Conservation (phyloP, 2,797 vertebrate species). For the Paedocypris micromegethes region DNA sequence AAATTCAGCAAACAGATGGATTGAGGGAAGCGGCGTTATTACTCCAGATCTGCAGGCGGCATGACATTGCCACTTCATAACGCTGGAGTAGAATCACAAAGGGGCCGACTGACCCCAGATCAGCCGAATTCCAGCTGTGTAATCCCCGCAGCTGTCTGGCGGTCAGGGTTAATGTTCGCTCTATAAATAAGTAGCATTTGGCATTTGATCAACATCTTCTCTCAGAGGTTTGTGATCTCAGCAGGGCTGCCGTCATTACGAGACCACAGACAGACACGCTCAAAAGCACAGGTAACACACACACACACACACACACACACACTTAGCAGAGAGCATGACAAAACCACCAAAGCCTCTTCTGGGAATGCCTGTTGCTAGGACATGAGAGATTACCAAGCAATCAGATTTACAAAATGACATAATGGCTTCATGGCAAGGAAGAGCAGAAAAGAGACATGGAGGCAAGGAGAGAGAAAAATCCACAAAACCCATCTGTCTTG, state of each 20-base stretch:
- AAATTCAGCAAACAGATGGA: slow-evolving; percentile 11
- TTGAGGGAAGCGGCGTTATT: background rate
- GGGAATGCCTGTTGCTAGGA: slow-evolving; percentile 53
- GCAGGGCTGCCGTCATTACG: slow-evolving; percentile 22
- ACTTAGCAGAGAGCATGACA: slow-evolving; percentile 52
- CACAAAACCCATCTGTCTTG: slow-evolving; percentile 12
- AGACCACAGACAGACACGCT: slow-evolving; percentile 28
- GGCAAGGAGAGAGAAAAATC: slow-evolving; percentile 9
- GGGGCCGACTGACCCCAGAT: background rate
- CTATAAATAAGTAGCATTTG: slow-evolving; percentile 68
- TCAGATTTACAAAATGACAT: slow-evolving; percentile 52
- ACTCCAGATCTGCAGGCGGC: slow-evolving; percentile 2
- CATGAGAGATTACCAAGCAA: slow-evolving; percentile 51
- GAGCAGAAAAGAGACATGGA: slow-evolving; percentile 26
- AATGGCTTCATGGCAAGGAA: slow-evolving; percentile 51
- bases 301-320: slow-evolving; percentile 23
- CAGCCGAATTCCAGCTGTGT: slow-evolving; percentile 8
- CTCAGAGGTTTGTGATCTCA: slow-evolving; percentile 20
- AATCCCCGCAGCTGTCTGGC: slow-evolving; percentile 27
- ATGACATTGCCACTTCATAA: slow-evolving; percentile 3
- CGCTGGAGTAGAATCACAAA: slow-evolving; percentile 3
- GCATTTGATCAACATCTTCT: slow-evolving; percentile 65
- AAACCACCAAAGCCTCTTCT: slow-evolving; percentile 57
- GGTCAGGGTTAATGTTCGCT: slow-evolving; percentile 60
- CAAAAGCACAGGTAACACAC: slow-evolving; percentile 13